Evolutionary conservation across 2,888 invertebrate genomes (phyloP).

Genomic region (Microctonus hyperodae): DNA sequence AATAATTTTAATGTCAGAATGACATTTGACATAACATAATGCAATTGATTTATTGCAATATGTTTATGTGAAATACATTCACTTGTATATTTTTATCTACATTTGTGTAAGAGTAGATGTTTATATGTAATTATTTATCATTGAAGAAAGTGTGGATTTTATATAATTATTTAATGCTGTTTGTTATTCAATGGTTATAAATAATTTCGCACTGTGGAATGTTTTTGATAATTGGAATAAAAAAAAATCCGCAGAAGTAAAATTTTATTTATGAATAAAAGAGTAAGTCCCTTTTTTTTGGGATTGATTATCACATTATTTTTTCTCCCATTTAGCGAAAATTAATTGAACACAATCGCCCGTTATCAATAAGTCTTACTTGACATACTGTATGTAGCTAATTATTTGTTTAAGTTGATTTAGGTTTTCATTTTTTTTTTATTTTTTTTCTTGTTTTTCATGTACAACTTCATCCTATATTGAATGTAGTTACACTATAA

Average conservation of each 20-base stretch:
- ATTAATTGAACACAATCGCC: conserved; percentile 51
- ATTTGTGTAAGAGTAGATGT: too few relatives aligned
- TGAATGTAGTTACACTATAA: conserved; percentile 38
- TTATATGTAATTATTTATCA: not conserved
- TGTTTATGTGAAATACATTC: not conserved
- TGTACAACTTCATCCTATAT: conserved; percentile 7
- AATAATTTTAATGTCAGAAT: not conserved
- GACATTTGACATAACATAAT: not conserved
- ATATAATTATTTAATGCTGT: not conserved
- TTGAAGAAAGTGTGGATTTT: not conserved
- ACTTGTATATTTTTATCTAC: not conserved
- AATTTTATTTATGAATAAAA: conserved; percentile 8
- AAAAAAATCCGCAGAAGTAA: not conserved
- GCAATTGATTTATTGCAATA: not conserved
- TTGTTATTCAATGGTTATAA: not conserved
- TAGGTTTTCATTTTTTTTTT: conserved; percentile 17
- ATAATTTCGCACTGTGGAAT: not conserved
- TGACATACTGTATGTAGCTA: conserved; percentile 40
- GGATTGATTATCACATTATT: conserved; percentile 43
- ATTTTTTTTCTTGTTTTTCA: conserved; percentile 23
- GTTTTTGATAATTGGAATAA: not conserved
- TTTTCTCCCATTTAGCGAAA: conserved; percentile 39
- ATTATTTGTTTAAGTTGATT: conserved; percentile 18
- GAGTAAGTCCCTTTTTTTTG: conserved; percentile 26
- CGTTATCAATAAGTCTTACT: conserved; percentile 44